These are phyloP conservation scores for Lepidurus packardi DNA, from an alignment of 1,140 invertebrate genomes.

Conservation along the genomic window DNA sequence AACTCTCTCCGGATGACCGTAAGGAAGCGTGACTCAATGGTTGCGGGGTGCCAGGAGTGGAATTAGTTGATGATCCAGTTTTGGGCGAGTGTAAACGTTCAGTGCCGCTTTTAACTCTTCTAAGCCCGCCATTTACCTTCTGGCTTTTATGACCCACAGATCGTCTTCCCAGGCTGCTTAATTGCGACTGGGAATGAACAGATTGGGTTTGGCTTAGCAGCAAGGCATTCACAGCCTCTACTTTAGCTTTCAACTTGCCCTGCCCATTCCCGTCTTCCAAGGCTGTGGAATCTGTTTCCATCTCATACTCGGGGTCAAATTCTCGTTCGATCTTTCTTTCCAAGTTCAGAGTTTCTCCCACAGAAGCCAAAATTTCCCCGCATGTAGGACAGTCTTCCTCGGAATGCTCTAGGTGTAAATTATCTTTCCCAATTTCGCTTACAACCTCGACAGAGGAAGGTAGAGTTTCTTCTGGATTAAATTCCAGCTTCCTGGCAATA, in stretches of 20 bases:
- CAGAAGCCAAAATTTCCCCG: neutral
- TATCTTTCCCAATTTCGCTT: neutral
- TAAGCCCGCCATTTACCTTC: conserved; percentile 29
- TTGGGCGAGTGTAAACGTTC: conserved; percentile 46
- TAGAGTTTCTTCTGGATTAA: neutral
- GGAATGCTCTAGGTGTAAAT: neutral
- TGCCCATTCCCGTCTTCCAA: neutral
- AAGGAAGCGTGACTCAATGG: conserved; percentile 52
- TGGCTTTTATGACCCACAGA: conserved; percentile 28
- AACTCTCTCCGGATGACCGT: conserved; percentile 64
- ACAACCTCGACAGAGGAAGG: neutral
- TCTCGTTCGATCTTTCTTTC: neutral
- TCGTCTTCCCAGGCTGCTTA: neutral
- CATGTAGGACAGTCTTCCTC: neutral
- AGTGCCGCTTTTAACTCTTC: conserved; percentile 24
- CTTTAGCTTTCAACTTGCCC: neutral
- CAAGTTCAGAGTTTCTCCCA: neutral
- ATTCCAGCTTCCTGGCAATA: neutral
- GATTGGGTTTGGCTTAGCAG: conserved; percentile 33
- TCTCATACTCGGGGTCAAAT: neutral
- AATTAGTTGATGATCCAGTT: conserved; percentile 41
- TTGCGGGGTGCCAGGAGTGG: conserved; percentile 47
- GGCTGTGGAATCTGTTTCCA: neutral
- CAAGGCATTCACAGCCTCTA: neutral
- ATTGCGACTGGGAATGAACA: conserved; percentile 31